A percentile compares a stretch with the other conserved stretches of the same genome.
Conservation (phyloP, 1,140 invertebrate species). For the Tribolium madens region DNA sequence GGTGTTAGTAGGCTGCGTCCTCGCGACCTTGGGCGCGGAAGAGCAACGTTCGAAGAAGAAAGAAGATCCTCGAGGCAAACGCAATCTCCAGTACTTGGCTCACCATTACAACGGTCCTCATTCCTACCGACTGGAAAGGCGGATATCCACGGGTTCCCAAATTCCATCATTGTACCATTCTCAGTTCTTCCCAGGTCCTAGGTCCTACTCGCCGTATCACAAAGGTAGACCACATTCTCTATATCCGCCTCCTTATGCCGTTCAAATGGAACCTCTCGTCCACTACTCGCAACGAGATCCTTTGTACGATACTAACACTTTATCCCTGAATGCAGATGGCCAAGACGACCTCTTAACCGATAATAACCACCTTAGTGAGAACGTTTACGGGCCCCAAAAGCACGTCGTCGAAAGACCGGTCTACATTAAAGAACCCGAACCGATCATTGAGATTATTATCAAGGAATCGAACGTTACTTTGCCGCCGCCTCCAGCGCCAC, state of each 20-base stretch:
- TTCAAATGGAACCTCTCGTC: constrained; percentile 83
- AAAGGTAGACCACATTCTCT: constrained; percentile 68
- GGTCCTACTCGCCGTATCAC: constrained; percentile 62
- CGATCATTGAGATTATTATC: constrained; percentile 92
- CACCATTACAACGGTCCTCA: constrained; percentile 69
- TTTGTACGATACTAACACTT: constrained; percentile 73
- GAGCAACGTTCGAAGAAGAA: constrained; percentile 67
- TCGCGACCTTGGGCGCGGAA: constrained; percentile 53
- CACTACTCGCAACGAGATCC: constrained; percentile 84
- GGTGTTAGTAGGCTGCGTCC: constrained; percentile 58
- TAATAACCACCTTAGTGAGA: constrained; percentile 66
- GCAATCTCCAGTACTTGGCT: constrained; percentile 70
- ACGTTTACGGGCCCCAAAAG: constrained; percentile 67
- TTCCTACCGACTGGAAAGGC: constrained; percentile 66
- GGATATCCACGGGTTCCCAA: constrained; percentile 61
- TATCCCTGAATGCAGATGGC: constrained; percentile 68
- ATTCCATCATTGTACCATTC: constrained; percentile 53
- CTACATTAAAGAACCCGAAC: constrained; percentile 83
- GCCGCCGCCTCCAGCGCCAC: constrained; percentile 72
- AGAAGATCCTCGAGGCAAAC: constrained; percentile 68
- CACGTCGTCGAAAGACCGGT: constrained; percentile 68
- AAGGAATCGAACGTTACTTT: constrained; percentile 88
- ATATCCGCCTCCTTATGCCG: constrained; percentile 76
- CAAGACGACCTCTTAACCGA: constrained; percentile 67
- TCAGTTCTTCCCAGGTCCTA: constrained; percentile 61